These are phyloP conservation scores for Gavia stellata DNA, from an alignment of 2,113 vertebrate species.

Conservation along the genomic window DNA sequence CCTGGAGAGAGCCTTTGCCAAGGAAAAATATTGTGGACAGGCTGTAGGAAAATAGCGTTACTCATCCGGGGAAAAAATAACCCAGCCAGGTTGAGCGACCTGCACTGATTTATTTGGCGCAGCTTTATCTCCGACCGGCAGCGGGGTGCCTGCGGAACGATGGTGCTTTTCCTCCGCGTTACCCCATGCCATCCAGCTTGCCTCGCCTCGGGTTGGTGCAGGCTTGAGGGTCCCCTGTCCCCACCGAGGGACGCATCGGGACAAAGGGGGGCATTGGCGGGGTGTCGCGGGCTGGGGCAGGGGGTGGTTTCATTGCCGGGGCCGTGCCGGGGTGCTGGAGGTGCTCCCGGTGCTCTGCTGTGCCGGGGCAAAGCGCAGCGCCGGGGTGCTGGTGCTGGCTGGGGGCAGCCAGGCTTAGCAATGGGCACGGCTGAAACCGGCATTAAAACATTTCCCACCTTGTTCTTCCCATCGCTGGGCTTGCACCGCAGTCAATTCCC, in stretches of 20 bases:
- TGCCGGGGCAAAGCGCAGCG: not conserved
- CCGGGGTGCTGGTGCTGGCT: not conserved
- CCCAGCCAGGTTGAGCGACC: not conserved
- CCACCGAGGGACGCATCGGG: fast-evolving
- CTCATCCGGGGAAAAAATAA: not conserved
- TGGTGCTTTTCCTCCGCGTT: not conserved
- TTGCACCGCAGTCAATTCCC: not conserved
- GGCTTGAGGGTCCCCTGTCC: not conserved
- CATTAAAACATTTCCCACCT: not conserved
- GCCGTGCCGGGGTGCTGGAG: not conserved
- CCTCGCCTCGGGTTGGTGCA: fast-evolving
- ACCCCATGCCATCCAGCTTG: not conserved
- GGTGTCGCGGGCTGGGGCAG: not conserved
- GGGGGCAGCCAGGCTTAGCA: not conserved
- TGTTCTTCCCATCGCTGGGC: not conserved
- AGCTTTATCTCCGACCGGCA: not conserved
- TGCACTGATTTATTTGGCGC: fast-evolving
- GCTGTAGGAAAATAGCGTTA: not conserved
- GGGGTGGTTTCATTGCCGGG: not conserved
- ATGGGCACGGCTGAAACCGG: fast-evolving
- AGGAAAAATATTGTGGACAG: not conserved
- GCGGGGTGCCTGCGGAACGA: not conserved
- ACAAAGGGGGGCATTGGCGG: not conserved
- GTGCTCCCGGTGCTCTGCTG: not conserved
- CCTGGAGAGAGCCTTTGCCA: not conserved